Percentiles rank a stretch among this genome's conserved stretches.
phyloP scores from a whole-genome alignment of 1,140 invertebrate species.

The Drosophila punjabiensis region DNA sequence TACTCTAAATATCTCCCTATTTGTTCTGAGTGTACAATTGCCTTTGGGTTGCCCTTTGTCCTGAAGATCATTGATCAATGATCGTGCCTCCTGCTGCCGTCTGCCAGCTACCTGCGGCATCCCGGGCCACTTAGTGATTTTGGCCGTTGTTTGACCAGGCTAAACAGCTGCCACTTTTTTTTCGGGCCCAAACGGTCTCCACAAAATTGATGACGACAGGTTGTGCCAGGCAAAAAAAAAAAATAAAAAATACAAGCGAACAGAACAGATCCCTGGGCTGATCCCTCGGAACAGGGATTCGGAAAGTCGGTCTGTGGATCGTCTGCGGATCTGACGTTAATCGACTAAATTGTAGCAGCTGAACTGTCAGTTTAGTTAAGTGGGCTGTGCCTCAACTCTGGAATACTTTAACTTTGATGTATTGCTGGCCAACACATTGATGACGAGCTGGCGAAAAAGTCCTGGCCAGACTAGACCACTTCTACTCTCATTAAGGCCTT shows the following conservation, averaged over 20 bases:
- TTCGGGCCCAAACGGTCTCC: conserved; percentile 20
- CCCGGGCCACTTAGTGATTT: conserved; percentile 66
- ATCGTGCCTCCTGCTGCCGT: conserved; percentile 54
- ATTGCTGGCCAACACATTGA: conserved; percentile 66
- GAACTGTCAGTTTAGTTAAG: conserved; percentile 79
- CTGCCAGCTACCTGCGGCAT: conserved; percentile 64
- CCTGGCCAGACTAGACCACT: conserved; percentile 32
- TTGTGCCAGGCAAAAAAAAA: conserved; percentile 54
- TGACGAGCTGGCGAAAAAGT: conserved; percentile 51
- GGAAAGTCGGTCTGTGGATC: conserved; percentile 24
- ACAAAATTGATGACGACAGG: conserved; percentile 84
- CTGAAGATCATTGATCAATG: conserved; percentile 61
- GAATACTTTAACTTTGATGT: conserved; percentile 58
- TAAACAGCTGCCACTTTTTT: conserved; percentile 64
- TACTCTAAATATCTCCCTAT: not conserved
- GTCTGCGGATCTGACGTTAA: conserved; percentile 74
- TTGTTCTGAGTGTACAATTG: conserved; percentile 5
- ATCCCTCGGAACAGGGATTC: conserved; percentile 41
- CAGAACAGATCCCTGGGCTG: conserved; percentile 24
- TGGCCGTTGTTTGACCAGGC: conserved; percentile 50
- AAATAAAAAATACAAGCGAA: not conserved
- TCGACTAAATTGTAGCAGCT: conserved; percentile 84
- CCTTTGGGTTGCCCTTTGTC: conserved; percentile 26
- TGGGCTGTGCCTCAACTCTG: conserved; percentile 64
- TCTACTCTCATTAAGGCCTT: conserved; percentile 58